Evolutionary conservation across 2,797 vertebrate genomes (phyloP).

Genomic region (Menidia menidia): DNA sequence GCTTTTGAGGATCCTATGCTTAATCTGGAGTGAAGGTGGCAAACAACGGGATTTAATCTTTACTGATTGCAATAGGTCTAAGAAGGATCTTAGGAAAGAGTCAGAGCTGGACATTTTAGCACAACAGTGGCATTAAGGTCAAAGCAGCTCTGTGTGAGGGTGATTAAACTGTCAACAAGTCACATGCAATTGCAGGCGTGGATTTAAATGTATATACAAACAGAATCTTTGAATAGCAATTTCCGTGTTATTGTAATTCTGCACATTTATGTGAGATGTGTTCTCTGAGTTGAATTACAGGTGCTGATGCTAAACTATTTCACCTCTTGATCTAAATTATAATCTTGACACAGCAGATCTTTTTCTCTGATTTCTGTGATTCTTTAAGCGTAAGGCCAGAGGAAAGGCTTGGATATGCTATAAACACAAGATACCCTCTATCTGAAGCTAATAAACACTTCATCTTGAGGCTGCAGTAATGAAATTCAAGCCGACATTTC

Average conservation of each 20-base stretch:
- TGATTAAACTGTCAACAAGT: conserved; percentile 5
- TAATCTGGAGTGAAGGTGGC: no score
- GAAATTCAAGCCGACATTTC: conserved; percentile 34
- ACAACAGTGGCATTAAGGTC: no score
- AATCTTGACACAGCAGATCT: background rate
- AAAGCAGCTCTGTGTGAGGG: background rate
- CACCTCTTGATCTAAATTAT: background rate
- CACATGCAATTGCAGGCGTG: background rate
- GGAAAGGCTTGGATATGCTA: background rate
- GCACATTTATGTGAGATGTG: background rate
- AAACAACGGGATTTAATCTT: no score
- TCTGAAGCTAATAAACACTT: conserved; percentile 12
- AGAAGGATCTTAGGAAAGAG: no score
- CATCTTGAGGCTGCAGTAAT: conserved; percentile 1
- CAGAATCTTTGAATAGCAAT: background rate
- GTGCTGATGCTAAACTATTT: background rate
- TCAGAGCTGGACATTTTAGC: no score
- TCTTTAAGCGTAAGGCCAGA: background rate
- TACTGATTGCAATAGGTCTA: no score
- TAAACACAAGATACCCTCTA: background rate
- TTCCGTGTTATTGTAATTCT: background rate
- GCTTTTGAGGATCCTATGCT: no score
- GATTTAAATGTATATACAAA: background rate
- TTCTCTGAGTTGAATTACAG: background rate
- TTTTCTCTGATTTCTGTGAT: background rate